Conservation (phyloP, 2,113 vertebrate species). For the Toxotes chatareus region DNA sequence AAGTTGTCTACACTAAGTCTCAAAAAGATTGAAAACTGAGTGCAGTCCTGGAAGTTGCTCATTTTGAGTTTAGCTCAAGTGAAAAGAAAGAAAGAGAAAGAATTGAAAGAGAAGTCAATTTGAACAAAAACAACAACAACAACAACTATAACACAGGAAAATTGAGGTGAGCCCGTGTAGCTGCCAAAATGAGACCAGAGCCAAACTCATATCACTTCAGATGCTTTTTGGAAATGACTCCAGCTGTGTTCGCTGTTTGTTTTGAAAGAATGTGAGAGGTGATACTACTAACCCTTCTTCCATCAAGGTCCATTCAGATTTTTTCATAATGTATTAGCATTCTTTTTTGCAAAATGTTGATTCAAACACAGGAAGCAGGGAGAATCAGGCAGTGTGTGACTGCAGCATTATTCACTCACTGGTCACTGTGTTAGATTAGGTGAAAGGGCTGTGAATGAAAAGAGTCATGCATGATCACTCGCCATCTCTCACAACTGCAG, state of each 20-base stretch:
- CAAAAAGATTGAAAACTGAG: slow-evolving; percentile 24
- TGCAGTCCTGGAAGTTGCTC: slow-evolving; percentile 1
- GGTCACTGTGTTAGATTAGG: too few species aligned
- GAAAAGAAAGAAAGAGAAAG: not conserved
- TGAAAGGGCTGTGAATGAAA: too few species aligned
- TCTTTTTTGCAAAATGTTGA: not conserved
- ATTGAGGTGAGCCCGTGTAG: slow-evolving; percentile 15
- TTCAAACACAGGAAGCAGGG: not conserved
- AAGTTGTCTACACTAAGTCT: not conserved
- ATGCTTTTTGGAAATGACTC: slow-evolving; percentile 4
- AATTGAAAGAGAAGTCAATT: slow-evolving; percentile 32
- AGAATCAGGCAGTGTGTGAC: too few species aligned
- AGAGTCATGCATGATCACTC: too few species aligned
- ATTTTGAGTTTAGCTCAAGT: slow-evolving; percentile 41
- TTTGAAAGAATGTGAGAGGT: not conserved
- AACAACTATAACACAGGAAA: not conserved
- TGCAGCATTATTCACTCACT: too few species aligned
- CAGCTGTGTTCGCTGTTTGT: slow-evolving; percentile 36
- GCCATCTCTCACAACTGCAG: too few species aligned
- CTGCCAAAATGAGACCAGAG: slow-evolving; percentile 22
- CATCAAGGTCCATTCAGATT: not conserved
- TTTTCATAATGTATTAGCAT: not conserved
- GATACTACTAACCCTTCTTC: slow-evolving; percentile 2
- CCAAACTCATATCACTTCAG: slow-evolving; percentile 3
- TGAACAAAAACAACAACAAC: slow-evolving; percentile 37